Conservation (phyloP, 1,140 invertebrate species). For the Ostrea edulis region DNA sequence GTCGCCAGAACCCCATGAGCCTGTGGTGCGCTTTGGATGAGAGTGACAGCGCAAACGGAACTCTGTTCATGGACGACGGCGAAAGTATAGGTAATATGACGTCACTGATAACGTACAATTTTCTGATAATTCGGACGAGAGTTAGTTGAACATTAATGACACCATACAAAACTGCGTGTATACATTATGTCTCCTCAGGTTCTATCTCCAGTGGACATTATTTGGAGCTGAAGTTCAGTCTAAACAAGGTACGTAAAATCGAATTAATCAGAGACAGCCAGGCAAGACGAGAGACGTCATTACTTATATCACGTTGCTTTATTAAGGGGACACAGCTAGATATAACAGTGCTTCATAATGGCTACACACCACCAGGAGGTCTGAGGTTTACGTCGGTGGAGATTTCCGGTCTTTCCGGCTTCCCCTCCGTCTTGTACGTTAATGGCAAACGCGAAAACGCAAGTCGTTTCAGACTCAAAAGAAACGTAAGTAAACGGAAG, state of each 20-base stretch:
- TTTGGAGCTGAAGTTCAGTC: background rate
- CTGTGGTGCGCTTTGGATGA: slow-evolving; percentile 83
- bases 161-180: background rate
- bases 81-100: slow-evolving; percentile 60
- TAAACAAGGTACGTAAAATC: background rate
- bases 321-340: slow-evolving; percentile 3
- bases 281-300: background rate
- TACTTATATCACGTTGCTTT: background rate
- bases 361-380: slow-evolving; percentile 31
- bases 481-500: background rate
- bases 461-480: background rate
- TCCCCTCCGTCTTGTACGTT: background rate
- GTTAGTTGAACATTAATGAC: too few species aligned
- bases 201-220: background rate
- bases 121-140: background rate
- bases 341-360: background rate
- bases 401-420: background rate
- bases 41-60: slow-evolving; percentile 54
- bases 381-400: background rate
- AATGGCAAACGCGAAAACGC: background rate
- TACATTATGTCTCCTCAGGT: background rate
- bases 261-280: too few species aligned
- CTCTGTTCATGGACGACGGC: slow-evolving; percentile 71
- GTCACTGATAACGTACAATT: background rate
- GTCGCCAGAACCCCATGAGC: slow-evolving; percentile 83